phyloP scores from a whole-genome alignment of 37 sponge, comb jelly and placozoan genomes.

The Agelas oroides region DNA sequence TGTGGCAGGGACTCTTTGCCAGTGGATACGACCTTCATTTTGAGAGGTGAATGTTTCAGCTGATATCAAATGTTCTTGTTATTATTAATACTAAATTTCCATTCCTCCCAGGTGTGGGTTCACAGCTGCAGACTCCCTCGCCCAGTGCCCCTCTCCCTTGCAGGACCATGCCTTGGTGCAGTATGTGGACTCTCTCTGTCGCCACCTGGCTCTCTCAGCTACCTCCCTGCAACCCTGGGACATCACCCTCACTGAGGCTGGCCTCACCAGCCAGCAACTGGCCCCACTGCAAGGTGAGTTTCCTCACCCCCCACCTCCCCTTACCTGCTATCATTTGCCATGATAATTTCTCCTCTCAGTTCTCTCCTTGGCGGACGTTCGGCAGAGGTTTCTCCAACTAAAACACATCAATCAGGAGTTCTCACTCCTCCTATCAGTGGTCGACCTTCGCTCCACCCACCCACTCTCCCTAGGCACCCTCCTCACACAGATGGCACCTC shows the following conservation, averaged over 20 bases:
- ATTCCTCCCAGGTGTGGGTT: slow-evolving; percentile 45
- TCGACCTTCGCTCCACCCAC: slow-evolving; percentile 69
- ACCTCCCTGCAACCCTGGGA: slow-evolving; percentile 74
- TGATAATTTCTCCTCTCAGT: slow-evolving; percentile 25
- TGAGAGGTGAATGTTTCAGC: slow-evolving; percentile 47
- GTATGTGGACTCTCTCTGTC: slow-evolving; percentile 73
- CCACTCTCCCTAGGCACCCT: slow-evolving; percentile 64
- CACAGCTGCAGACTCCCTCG: background rate
- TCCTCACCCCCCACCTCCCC: background rate
- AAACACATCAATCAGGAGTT: slow-evolving; percentile 75
- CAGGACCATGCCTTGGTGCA: slow-evolving; percentile 82
- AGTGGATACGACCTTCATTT: slow-evolving; percentile 84
- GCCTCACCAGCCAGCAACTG: slow-evolving; percentile 53
- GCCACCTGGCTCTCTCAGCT: slow-evolving; percentile 52
- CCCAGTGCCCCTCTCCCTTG: slow-evolving; percentile 1
- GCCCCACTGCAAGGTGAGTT: slow-evolving; percentile 70
- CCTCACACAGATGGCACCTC: slow-evolving; percentile 34
- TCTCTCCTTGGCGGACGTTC: slow-evolving; percentile 54
- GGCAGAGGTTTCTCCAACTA: slow-evolving; percentile 78
- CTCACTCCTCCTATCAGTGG: slow-evolving; percentile 64
- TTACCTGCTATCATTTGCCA: background rate
- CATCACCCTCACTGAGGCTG: slow-evolving; percentile 45
- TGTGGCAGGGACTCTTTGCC: slow-evolving; percentile 82
- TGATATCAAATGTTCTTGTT: background rate
- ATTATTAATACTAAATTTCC: no score